phyloP scores from a whole-genome alignment of 2,113 vertebrate species.

The Hippocampus zosterae region DNA sequence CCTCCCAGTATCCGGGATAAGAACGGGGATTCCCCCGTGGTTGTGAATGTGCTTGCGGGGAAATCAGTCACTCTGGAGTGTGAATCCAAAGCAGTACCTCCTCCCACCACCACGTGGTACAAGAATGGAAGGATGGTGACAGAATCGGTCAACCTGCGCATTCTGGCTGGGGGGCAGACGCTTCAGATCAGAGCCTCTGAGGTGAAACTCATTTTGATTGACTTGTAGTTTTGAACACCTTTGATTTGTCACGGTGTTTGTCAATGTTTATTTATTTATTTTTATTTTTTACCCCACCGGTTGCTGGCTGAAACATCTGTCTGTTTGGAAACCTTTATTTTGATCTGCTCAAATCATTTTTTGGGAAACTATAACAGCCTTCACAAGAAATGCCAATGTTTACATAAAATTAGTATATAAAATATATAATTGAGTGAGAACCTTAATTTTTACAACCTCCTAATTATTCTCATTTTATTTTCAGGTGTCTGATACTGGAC shows the following conservation, averaged over 20 bases:
- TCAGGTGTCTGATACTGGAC: slow-evolving; percentile 93
- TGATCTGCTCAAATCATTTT: not conserved
- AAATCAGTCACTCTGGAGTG: slow-evolving; percentile 77
- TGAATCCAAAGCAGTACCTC: slow-evolving; percentile 87
- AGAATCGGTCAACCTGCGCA: slow-evolving; percentile 68
- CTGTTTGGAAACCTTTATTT: not conserved
- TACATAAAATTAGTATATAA: not conserved
- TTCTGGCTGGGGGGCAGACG: slow-evolving; percentile 76
- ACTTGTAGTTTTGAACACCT: not conserved
- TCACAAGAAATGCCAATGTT: not conserved
- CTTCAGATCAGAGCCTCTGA: slow-evolving; percentile 80
- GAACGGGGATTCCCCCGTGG: slow-evolving; percentile 72
- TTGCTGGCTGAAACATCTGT: not conserved
- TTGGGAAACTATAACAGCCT: not conserved
- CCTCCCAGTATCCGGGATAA: slow-evolving; percentile 88
- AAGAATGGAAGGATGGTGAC: slow-evolving; percentile 80
- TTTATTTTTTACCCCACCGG: no score
- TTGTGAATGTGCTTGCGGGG: slow-evolving; percentile 77
- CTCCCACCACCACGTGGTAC: slow-evolving; percentile 88
- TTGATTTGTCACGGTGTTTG: not conserved
- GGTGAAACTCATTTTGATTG: slow-evolving; percentile 63
- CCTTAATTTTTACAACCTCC: not conserved
- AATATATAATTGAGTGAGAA: not conserved
- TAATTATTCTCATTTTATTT: slow-evolving; percentile 33
- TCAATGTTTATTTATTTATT: not conserved